Percentiles rank a stretch among this genome's conserved stretches.
Conservation (phyloP, 2,113 vertebrate species). For the Leptobrachium ailaonicum region DNA sequence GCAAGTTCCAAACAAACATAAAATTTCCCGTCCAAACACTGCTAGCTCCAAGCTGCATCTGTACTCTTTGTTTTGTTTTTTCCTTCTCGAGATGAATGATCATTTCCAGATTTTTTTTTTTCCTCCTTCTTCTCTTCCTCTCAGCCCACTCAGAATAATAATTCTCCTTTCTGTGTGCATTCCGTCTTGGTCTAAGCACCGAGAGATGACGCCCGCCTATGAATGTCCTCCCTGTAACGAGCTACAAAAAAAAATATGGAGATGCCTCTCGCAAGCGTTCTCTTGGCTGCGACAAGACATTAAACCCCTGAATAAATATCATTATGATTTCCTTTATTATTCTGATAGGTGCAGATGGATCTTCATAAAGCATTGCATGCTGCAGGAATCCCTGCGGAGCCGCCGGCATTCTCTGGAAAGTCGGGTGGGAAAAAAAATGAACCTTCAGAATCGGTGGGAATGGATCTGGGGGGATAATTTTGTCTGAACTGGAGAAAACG, state of each 20-base stretch:
- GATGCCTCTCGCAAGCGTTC: neutral
- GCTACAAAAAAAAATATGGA: neutral
- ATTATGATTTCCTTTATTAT: constrained; percentile 21
- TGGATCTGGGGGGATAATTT: constrained; percentile 26
- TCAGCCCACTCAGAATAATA: neutral
- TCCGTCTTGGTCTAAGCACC: neutral
- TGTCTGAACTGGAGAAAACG: constrained; percentile 24
- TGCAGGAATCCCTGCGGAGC: neutral
- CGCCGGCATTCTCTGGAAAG: neutral
- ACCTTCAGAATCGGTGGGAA: neutral
- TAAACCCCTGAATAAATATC: constrained; percentile 36
- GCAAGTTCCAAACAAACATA: neutral
- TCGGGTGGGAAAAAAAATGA: constrained; percentile 14
- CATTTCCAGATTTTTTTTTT: too few relatives aligned
- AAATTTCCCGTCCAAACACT: neutral
- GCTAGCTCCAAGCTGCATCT: constrained; percentile 3
- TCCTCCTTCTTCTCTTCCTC: neutral
- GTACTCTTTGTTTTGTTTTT: constrained; percentile 10
- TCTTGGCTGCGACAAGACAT: constrained; percentile 29
- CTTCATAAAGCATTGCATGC: neutral
- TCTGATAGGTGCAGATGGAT: constrained; percentile 41
- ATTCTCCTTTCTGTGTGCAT: neutral
- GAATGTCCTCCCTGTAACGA: neutral
- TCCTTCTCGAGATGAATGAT: neutral
- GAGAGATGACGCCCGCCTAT: neutral